Evolutionary conservation across 1,140 invertebrate species (phyloP).

Genomic region (Holcopasites calliopsidis): DNA sequence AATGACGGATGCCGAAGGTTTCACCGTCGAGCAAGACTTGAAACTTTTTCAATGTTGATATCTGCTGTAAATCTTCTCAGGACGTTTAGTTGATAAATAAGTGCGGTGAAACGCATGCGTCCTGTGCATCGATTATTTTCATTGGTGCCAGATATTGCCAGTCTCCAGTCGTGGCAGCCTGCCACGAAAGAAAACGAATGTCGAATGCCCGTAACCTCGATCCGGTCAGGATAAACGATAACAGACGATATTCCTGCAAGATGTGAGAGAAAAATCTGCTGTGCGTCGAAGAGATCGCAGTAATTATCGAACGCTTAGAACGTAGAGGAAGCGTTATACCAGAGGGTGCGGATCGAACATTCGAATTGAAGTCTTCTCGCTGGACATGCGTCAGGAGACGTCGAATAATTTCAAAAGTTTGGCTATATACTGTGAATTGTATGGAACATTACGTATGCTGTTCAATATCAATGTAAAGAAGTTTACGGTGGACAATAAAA

Average conservation of each 20-base stretch:
- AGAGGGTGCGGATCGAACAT: no score
- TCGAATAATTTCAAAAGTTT: neutral
- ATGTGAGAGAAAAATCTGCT: neutral
- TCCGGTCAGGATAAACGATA: constrained; percentile 15
- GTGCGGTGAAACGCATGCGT: constrained; percentile 49
- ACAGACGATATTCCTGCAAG: neutral
- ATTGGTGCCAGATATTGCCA: constrained; percentile 56
- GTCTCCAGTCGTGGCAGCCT: constrained; percentile 46
- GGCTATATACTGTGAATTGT: neutral
- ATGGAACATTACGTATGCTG: neutral
- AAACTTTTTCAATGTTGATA: constrained; percentile 29
- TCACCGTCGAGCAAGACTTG: neutral
- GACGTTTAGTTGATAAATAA: constrained; percentile 54
- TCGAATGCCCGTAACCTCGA: constrained; percentile 38
- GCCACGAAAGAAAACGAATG: constrained; percentile 51
- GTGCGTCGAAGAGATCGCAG: neutral
- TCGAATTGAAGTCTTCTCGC: neutral
- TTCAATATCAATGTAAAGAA: neutral
- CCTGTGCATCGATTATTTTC: constrained; percentile 57
- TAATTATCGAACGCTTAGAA: no score
- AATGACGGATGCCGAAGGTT: neutral
- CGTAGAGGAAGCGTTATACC: no score
- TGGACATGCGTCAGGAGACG: neutral
- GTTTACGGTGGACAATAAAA: neutral
- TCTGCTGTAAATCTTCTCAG: constrained; percentile 40